Percentiles rank a stretch among this genome's conserved stretches.
These are phyloP conservation scores for Idaea dimidiata DNA, from an alignment of 2,888 invertebrate species.

Conservation along the genomic window DNA sequence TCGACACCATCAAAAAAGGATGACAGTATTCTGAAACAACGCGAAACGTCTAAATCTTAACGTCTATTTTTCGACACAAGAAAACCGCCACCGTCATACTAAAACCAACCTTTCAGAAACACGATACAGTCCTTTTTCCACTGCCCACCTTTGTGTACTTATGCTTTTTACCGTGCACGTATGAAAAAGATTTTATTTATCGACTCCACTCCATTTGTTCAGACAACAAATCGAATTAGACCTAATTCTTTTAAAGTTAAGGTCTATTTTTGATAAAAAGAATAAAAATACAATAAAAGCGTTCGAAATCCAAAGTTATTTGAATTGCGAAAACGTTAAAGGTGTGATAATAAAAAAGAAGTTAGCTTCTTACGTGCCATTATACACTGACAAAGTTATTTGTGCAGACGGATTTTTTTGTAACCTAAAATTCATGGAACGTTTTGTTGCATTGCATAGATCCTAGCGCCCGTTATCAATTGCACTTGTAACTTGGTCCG, in stretches of 20 bases:
- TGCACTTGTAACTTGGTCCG: too few relatives aligned
- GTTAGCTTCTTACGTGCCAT: slow-evolving; percentile 74
- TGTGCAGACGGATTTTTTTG: too few relatives aligned
- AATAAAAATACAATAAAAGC: slow-evolving; percentile 59
- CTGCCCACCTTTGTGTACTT: slow-evolving; percentile 24
- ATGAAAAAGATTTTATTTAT: slow-evolving; percentile 73
- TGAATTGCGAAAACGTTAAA: slow-evolving; percentile 70
- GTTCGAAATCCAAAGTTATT: slow-evolving; percentile 75
- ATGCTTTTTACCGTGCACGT: slow-evolving; percentile 36
- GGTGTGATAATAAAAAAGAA: slow-evolving; percentile 78
- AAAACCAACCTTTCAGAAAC: slow-evolving; percentile 27
- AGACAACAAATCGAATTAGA: slow-evolving; percentile 18
- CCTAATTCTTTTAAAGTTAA: slow-evolving; percentile 17
- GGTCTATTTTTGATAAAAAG: slow-evolving; percentile 27
- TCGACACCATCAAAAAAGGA: slow-evolving; percentile 64
- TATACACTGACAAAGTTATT: too few relatives aligned
- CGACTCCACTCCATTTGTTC: slow-evolving; percentile 43
- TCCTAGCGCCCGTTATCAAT: too few relatives aligned
- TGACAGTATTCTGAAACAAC: slow-evolving; percentile 64
- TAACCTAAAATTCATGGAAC: too few relatives aligned
- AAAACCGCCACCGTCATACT: slow-evolving; percentile 2
- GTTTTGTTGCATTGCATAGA: too few relatives aligned
- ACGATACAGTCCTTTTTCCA: slow-evolving; percentile 34
- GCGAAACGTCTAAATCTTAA: slow-evolving; percentile 51
- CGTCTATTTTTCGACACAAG: slow-evolving; percentile 15